These are phyloP conservation scores for Leptura quadrifasciata DNA, from an alignment of 2,888 invertebrate species.

Conservation along the genomic window DNA sequence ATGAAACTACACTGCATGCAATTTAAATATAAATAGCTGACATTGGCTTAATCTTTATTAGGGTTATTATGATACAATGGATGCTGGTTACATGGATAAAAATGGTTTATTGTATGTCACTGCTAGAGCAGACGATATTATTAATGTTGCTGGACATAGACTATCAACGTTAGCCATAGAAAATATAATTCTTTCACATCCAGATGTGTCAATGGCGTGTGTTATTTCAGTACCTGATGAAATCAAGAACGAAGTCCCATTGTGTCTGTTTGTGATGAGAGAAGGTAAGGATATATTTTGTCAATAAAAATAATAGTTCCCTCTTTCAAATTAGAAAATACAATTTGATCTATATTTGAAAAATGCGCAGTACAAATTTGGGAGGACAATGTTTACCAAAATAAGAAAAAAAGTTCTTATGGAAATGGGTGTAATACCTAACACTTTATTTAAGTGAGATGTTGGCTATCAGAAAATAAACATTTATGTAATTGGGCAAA, in stretches of 20 bases:
- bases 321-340: no score
- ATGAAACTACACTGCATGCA: no score
- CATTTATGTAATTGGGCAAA: no score
- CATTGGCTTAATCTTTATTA: constrained; percentile 66
- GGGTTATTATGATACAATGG: constrained; percentile 97
- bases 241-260: constrained; percentile 93
- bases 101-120: constrained; percentile 92
- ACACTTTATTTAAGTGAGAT: no score
- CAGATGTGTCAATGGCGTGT: constrained; percentile 89
- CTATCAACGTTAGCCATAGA: constrained; percentile 93
- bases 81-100: constrained; percentile 90
- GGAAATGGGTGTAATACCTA: no score
- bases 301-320: no score
- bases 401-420: no score
- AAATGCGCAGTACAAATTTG: no score
- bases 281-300: constrained; percentile 74
- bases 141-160: constrained; percentile 96
- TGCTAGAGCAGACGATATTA: constrained; percentile 94
- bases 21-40: neutral
- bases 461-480: no score
- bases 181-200: constrained; percentile 91
- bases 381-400: no score
- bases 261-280: constrained; percentile 89
- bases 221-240: constrained; percentile 93
- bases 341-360: no score